phyloP scores from a whole-genome alignment of 2,797 vertebrate species.

The Siniperca undulata region DNA sequence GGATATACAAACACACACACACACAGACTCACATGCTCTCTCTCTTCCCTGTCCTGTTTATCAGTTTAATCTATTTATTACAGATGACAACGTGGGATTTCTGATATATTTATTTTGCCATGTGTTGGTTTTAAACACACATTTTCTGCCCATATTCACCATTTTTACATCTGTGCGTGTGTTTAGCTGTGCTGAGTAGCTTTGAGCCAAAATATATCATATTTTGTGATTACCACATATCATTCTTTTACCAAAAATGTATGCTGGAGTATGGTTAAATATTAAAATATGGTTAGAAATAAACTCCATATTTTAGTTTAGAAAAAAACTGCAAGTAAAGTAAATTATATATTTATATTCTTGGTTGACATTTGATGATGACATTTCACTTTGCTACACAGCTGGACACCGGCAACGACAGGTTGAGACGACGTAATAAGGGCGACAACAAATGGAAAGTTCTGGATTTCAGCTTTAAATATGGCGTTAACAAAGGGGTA shows the following conservation, averaged over 20 bases:
- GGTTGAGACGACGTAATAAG: not conserved
- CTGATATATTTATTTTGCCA: conserved; percentile 10
- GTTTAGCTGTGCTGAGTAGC: conserved; percentile 3
- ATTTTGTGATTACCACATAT: not conserved
- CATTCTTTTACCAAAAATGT: not conserved
- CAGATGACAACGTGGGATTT: conserved; percentile 33
- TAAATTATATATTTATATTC: conserved; percentile 2
- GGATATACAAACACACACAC: conserved; percentile 43
- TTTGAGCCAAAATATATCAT: conserved; percentile 10
- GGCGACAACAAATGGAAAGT: conserved; percentile 30
- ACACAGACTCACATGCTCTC: not conserved
- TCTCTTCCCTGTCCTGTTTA: conserved; percentile 32
- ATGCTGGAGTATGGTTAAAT: not conserved
- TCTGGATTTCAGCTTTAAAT: conserved; percentile 66
- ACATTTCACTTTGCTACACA: conserved; percentile 20
- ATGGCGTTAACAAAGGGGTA: conserved; percentile 54
- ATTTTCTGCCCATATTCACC: conserved; percentile 25
- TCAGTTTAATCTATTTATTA: conserved; percentile 52
- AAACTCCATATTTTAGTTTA: not conserved
- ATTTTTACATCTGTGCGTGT: conserved; percentile 16
- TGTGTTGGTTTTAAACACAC: conserved; percentile 12
- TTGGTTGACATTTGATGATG: conserved; percentile 4
- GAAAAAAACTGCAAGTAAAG: not conserved
- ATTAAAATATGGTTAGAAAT: not conserved
- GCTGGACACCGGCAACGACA: not conserved